Evolutionary conservation across 2,113 vertebrate species (phyloP).

Genomic region (Ceuthmochares aereus): DNA sequence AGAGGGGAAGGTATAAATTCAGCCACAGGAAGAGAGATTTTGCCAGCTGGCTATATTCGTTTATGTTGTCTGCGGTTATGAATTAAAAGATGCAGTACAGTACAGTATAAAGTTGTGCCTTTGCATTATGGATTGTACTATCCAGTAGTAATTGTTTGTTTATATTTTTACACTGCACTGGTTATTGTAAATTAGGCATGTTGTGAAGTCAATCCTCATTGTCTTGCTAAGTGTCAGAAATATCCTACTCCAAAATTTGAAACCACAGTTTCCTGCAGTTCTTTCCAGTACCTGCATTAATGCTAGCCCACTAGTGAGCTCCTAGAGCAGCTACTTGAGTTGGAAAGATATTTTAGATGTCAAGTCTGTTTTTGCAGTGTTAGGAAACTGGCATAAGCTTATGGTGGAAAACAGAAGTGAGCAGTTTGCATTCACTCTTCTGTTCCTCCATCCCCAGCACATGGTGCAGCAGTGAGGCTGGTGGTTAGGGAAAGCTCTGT

Average conservation of each 20-base stretch:
- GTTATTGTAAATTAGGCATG: not conserved
- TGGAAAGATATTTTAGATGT: not conserved
- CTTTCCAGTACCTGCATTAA: not conserved
- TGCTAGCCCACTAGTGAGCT: not conserved
- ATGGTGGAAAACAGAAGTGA: not conserved
- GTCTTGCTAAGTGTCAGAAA: not conserved
- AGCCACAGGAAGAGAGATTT: not conserved
- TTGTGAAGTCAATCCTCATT: not conserved
- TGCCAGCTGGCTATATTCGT: not conserved
- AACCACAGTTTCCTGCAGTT: not conserved
- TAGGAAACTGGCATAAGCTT: not conserved
- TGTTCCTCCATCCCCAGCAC: not conserved
- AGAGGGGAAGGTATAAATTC: not conserved
- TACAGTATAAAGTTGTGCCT: not conserved
- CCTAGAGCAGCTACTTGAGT: not conserved
- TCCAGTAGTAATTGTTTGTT: not conserved
- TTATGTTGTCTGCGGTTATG: not conserved
- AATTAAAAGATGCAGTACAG: not conserved
- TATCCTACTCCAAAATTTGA: not conserved
- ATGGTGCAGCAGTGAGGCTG: not conserved
- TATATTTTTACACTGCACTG: not conserved
- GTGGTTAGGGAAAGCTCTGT: not conserved
- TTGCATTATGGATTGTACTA: not conserved
- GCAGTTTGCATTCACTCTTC: not conserved
- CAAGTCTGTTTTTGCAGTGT: not conserved